phyloP scores from a whole-genome alignment of 1,140 invertebrate species.

The Helicoverpa armigera region DNA sequence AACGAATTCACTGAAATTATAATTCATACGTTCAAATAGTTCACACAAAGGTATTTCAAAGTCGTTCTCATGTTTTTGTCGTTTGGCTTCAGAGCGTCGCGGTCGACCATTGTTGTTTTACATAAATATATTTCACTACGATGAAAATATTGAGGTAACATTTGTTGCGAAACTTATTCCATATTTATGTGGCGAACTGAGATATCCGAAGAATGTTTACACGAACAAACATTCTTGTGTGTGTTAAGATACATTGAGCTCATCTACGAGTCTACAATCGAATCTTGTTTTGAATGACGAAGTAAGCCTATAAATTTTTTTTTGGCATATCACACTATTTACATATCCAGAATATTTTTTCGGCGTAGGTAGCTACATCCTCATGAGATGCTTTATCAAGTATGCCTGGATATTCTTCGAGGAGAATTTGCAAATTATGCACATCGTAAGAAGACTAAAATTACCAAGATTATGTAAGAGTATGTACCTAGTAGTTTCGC shows the following conservation, averaged over 20 bases:
- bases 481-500: too few relatives aligned
- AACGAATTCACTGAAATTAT: neutral
- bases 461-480: too few relatives aligned
- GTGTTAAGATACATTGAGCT: neutral
- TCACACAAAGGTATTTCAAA: conserved; percentile 45
- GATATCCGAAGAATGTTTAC: conserved; percentile 18
- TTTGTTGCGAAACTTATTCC: conserved; percentile 6
- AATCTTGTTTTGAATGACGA: neutral
- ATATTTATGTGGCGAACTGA: conserved; percentile 1
- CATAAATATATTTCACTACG: neutral
- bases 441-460: too few relatives aligned
- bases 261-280: neutral
- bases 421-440: too few relatives aligned
- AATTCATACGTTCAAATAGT: conserved; percentile 24
- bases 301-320: neutral
- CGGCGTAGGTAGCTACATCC: too few relatives aligned
- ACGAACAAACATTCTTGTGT: neutral
- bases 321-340: neutral
- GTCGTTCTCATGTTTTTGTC: conserved; percentile 42
- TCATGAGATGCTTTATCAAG: too few relatives aligned
- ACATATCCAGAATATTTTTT: too few relatives aligned
- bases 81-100: conserved; percentile 1
- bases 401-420: too few relatives aligned
- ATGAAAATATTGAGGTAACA: conserved; percentile 3
- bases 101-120: conserved; percentile 1